A percentile compares a stretch with the other conserved stretches of the same genome.
phyloP scores from a whole-genome alignment of 2,888 invertebrate species.

The Caenorhabditis sp. region DNA sequence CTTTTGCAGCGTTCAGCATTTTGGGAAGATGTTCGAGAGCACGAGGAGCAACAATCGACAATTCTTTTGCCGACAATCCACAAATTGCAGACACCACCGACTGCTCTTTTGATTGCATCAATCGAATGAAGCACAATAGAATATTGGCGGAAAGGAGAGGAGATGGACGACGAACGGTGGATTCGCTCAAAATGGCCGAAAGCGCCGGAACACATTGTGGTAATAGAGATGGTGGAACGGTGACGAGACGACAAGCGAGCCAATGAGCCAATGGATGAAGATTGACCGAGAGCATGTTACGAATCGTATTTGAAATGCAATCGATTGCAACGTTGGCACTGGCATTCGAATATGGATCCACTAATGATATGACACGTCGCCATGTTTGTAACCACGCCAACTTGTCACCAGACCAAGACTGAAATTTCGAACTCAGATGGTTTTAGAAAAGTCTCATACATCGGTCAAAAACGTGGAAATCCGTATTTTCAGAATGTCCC shows the following conservation, averaged over 20 bases:
- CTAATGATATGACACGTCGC: slow-evolving; percentile 62
- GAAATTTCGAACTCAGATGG: too few relatives aligned
- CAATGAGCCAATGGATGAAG: slow-evolving; percentile 63
- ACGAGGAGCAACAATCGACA: slow-evolving; percentile 49
- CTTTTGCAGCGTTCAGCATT: slow-evolving; percentile 20
- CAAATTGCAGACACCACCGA: slow-evolving; percentile 35
- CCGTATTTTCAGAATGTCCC: too few relatives aligned
- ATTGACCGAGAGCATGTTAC: slow-evolving; percentile 53
- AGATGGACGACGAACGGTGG: slow-evolving; percentile 48
- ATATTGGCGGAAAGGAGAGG: slow-evolving; percentile 58
- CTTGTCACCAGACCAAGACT: slow-evolving; percentile 57
- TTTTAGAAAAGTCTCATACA: too few relatives aligned
- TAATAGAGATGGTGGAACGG: slow-evolving; percentile 50
- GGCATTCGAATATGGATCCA: slow-evolving; percentile 55
- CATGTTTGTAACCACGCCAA: slow-evolving; percentile 62
- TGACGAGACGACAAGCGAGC: slow-evolving; percentile 57
- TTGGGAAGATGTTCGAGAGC: slow-evolving; percentile 51
- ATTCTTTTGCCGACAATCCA: slow-evolving; percentile 28
- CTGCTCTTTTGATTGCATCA: slow-evolving; percentile 55
- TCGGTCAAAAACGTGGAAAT: too few relatives aligned
- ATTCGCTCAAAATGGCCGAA: slow-evolving; percentile 52
- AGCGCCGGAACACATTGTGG: slow-evolving; percentile 63
- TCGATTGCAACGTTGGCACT: slow-evolving; percentile 58
- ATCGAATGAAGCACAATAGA: slow-evolving; percentile 50
- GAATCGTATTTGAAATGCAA: slow-evolving; percentile 57